These are phyloP conservation scores for Dorcus hopei DNA, from an alignment of 2,888 invertebrate species.

Conservation along the genomic window DNA sequence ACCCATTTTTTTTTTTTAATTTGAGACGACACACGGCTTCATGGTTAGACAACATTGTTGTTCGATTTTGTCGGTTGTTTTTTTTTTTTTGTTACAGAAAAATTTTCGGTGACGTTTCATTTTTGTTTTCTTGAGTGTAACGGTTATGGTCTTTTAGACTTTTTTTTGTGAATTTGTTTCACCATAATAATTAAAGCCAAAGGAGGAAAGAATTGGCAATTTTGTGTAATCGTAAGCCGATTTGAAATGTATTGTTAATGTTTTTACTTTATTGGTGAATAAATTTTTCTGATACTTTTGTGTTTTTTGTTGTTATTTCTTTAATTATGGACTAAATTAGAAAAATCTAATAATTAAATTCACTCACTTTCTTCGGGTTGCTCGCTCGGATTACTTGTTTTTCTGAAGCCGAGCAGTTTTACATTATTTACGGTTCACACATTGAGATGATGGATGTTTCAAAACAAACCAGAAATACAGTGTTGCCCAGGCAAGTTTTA, in stretches of 20 bases:
- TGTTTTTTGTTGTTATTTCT: neutral
- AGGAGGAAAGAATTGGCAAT: neutral
- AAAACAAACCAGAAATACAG: no score
- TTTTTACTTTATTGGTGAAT: constrained; percentile 9
- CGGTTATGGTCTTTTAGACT: no score
- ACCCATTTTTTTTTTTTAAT: constrained; percentile 2
- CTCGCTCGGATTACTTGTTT: neutral
- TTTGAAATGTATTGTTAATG: constrained; percentile 7
- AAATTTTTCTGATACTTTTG: constrained; percentile 6
- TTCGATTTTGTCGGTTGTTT: neutral
- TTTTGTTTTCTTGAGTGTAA: no score
- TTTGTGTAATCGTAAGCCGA: constrained; percentile 5
- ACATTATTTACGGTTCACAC: no score
- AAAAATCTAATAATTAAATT: neutral
- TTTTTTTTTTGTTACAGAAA: no score
- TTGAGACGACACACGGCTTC: constrained; percentile 6
- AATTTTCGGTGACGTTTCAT: no score
- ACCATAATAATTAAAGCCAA: neutral
- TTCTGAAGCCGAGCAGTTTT: no score
- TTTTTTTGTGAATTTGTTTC: no score
- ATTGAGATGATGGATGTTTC: no score
- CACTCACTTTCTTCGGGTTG: neutral
- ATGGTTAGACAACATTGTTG: constrained; percentile 16
- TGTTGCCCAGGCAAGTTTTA: no score
- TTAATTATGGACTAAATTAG: no score